Evolutionary conservation across 2,113 vertebrate species (phyloP).

Genomic region (Falcunculus frontatus): DNA sequence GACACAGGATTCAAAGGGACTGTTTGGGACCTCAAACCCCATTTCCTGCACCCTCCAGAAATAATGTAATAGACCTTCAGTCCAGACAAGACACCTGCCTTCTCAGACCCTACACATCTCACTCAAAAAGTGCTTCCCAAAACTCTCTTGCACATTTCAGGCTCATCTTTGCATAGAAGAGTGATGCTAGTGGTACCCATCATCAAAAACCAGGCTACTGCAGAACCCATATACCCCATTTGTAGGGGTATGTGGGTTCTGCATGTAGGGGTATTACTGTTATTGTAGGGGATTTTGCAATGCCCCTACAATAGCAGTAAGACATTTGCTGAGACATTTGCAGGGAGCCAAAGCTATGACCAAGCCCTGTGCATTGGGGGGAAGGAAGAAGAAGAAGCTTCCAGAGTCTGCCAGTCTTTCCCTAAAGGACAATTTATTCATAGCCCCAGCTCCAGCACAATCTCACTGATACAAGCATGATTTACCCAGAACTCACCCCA

Average conservation of each 20-base stretch:
- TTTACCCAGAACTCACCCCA: neutral
- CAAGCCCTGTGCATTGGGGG: neutral
- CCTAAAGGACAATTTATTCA: neutral
- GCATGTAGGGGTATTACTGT: no score
- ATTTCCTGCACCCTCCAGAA: neutral
- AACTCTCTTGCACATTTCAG: neutral
- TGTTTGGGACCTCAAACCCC: neutral
- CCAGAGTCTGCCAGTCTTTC: neutral
- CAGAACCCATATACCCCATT: neutral
- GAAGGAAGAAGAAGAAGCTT: neutral
- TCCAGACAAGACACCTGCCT: neutral
- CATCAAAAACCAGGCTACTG: neutral
- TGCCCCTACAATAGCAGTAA: neutral
- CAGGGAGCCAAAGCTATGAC: neutral
- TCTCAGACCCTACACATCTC: neutral
- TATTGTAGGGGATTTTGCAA: neutral
- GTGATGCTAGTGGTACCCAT: neutral
- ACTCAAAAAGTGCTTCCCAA: neutral
- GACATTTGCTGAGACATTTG: neutral
- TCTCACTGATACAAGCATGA: neutral
- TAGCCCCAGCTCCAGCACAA: neutral
- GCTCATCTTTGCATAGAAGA: neutral
- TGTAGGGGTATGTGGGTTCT: no score
- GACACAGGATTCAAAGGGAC: neutral
- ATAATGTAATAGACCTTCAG: neutral